Evolutionary conservation across 2,113 vertebrate species (phyloP), one percentile per base, ranked within the genome.

Genomic region (Falco punctatus): DNA sequence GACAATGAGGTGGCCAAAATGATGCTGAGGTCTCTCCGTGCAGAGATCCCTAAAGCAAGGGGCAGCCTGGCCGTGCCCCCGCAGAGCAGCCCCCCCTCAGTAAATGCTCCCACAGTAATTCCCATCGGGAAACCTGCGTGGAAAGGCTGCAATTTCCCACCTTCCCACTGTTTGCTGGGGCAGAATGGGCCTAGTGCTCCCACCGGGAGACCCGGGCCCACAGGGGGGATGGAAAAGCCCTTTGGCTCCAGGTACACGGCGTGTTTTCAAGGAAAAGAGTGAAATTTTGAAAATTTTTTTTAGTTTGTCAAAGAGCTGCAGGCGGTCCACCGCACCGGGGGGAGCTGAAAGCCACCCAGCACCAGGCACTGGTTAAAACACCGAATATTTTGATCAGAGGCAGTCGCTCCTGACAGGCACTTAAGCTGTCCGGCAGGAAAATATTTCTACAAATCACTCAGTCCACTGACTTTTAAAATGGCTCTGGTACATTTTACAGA

Each of bases 311-410:
- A 16, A 51, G 40, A 18, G 30, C 62, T 11, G 33, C 17, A 20
- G 51, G 24, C 38, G 54, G 35, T 61, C 16, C 81, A 4, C 1
- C 2, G 6, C 10, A 0, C 1, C 35, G 1, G 15, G 51, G 65
- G 52, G 40, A 21, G 30, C 40, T 9, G 71, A 21, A 3, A 16
- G 35, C 42, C 24, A 59, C 70, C n/a, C 86, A 40, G 58, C 73
- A 14, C 70, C 74, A 72, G 73, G 80, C 58, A 9, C 52, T 44
- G 64, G 3, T 30, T 67, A 38, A 46, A 70, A 13, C 52, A 65
- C 46, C 9, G 2, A 13, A 42, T 49, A 35, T 67, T 88, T 27
- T 18, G 54, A 35, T 61, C 48, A 21, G 82, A 55, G 62, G 23
- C 73, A 30, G 35, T 20, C 42, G 30, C 32, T 44, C 71, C 88